Percentiles rank a stretch among this genome's conserved stretches.
phyloP scores from a whole-genome alignment of 2,113 vertebrate species.

The Turnix velox region DNA sequence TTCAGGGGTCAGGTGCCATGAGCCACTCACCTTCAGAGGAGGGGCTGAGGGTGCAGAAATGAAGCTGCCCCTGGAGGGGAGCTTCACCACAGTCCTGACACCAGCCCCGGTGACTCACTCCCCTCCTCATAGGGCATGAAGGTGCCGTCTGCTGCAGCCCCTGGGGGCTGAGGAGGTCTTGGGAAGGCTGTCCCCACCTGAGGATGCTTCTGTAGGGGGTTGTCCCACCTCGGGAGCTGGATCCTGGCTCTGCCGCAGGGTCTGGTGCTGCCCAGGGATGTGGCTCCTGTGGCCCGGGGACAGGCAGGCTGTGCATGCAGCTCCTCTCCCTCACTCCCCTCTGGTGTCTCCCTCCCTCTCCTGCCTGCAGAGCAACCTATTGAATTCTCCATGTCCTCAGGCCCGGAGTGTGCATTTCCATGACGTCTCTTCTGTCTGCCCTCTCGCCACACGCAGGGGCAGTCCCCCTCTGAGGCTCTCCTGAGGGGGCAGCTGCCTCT shows the following conservation, averaged over 20 bases:
- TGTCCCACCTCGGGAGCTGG: neutral
- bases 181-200: neutral
- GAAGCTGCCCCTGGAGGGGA: neutral
- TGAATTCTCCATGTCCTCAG: constrained; percentile 69
- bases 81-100: neutral
- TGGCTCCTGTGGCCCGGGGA: neutral
- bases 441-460: neutral
- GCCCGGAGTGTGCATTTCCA: constrained; percentile 70
- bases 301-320: neutral
- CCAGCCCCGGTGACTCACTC: neutral
- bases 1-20: constrained; percentile 20
- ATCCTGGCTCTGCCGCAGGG: neutral
- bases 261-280: neutral
- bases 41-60: neutral
- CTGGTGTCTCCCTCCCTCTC: constrained; percentile 62
- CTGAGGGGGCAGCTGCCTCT: neutral
- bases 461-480: neutral
- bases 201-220: neutral
- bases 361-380: constrained; percentile 71
- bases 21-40: neutral
- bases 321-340: constrained; percentile 38
- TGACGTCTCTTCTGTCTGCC: constrained; percentile 71
- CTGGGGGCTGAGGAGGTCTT: neutral
- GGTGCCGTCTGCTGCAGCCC: neutral
- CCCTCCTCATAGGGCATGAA: neutral